A percentile compares a stretch with the other conserved stretches of the same genome.
phyloP scores from a whole-genome alignment of 2,797 vertebrate genomes.

The Glossophaga mutica region DNA sequence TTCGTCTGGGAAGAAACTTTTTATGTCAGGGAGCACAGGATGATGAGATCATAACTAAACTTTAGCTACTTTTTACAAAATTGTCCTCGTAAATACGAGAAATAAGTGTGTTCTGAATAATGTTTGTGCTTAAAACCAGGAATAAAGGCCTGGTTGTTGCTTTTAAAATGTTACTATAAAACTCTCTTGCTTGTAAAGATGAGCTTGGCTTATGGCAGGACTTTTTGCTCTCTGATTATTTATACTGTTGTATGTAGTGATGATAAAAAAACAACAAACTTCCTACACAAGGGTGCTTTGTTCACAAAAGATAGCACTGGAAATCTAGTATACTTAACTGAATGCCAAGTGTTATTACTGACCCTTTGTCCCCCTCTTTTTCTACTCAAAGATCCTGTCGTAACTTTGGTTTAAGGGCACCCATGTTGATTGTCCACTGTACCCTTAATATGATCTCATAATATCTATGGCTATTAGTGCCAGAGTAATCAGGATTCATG shows the following conservation, averaged over 20 bases:
- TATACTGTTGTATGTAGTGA: neutral
- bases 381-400: neutral
- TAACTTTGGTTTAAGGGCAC: neutral
- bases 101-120: conserved; percentile 16
- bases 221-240: neutral
- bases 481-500: neutral
- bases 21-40: neutral
- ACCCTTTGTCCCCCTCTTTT: neutral
- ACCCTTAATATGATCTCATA: neutral
- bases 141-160: conserved; percentile 9
- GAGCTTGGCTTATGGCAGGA: neutral
- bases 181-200: neutral
- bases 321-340: neutral
- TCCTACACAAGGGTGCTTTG: neutral
- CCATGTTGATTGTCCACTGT: neutral
- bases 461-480: neutral
- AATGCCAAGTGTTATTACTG: neutral
- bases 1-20: neutral
- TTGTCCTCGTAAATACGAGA: neutral
- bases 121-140: neutral
- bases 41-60: neutral
- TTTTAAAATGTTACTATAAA: neutral
- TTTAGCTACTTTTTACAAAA: neutral
- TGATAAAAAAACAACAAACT: neutral
- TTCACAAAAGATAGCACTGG: neutral